Evolutionary conservation across 2,113 vertebrate species (phyloP).

Genomic region (Campylomormyrus numenius): DNA sequence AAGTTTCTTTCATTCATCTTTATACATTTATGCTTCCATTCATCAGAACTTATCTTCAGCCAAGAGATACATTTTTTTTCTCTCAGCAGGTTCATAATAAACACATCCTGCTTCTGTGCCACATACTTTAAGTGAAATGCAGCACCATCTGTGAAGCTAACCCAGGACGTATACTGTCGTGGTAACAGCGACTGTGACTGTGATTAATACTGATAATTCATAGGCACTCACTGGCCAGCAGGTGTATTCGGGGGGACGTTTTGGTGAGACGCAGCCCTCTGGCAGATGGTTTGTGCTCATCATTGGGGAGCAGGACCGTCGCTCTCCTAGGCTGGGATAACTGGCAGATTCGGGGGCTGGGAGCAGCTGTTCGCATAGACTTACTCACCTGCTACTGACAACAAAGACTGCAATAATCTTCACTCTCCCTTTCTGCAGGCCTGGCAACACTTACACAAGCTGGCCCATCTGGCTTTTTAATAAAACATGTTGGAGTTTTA

Average conservation of each 20-base stretch:
- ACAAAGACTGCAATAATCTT: neutral
- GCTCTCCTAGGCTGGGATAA: constrained; percentile 46
- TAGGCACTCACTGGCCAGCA: constrained; percentile 39
- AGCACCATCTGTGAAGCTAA: neutral
- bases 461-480: neutral
- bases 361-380: constrained; percentile 33
- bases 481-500: neutral
- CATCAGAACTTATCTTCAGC: neutral
- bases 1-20: neutral
- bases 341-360: constrained; percentile 41
- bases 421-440: neutral
- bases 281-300: constrained; percentile 7
- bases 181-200: neutral
- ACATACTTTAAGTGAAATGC: neutral
- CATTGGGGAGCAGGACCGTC: neutral
- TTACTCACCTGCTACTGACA: constrained; percentile 37
- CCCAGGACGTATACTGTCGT: neutral
- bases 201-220: neutral
- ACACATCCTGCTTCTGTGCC: neutral
- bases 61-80: neutral
- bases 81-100: neutral
- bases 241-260: constrained; percentile 43
- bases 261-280: constrained; percentile 7
- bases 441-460: neutral
- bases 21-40: neutral